Evolutionary conservation across 2,888 invertebrate genomes (phyloP).

Genomic region (Drosophila pullipes): DNA sequence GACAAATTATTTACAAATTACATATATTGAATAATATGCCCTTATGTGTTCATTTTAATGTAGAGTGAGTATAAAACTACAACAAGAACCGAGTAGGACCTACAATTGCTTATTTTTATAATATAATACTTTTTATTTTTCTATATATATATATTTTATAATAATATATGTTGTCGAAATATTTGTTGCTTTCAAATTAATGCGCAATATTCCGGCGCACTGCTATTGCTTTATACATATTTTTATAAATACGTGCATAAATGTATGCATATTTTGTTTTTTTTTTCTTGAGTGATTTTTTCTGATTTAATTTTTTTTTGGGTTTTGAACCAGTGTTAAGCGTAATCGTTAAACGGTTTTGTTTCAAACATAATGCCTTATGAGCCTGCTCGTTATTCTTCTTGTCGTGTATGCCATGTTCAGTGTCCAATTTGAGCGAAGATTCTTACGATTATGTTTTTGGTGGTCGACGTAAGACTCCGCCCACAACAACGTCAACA

Average conservation of each 20-base stretch:
- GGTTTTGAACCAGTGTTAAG: constrained; percentile 25
- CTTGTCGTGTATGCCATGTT: constrained; percentile 46
- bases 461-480: constrained; percentile 86
- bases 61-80: constrained; percentile 81
- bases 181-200: constrained; percentile 14
- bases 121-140: constrained; percentile 19
- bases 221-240: constrained; percentile 28
- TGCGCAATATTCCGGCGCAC: constrained; percentile 50
- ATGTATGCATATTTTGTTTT: not conserved
- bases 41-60: constrained; percentile 77
- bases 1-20: constrained; percentile 73
- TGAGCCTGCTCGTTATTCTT: constrained; percentile 60
- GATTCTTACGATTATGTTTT: constrained; percentile 86
- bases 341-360: constrained; percentile 38
- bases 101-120: constrained; percentile 13
- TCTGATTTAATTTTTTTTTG: constrained; percentile 9
- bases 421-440: constrained; percentile 86
- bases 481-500: constrained; percentile 85
- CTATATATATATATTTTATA: not conserved
- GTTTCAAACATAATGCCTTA: constrained; percentile 44
- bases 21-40: constrained; percentile 52
- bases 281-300: not conserved
- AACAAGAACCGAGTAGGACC: constrained; percentile 41
- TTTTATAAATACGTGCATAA: not conserved
- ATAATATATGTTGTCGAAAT: constrained; percentile 16